Percentiles rank a stretch among this genome's conserved stretches.
Conservation (phyloP, 1,140 invertebrate genomes). For the Ceratosolen solmsi region DNA sequence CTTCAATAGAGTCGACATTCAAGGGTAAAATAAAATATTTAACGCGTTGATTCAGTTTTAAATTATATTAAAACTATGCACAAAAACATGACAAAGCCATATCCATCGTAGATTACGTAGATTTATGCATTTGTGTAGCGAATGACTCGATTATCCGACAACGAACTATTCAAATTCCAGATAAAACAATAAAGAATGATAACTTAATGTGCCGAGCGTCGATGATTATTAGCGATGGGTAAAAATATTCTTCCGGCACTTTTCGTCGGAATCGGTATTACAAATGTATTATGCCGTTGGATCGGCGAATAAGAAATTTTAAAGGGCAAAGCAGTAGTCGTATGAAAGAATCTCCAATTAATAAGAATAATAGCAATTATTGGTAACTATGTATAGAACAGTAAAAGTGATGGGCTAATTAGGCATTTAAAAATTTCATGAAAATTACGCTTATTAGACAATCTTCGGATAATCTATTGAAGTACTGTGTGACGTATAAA, state of each 20-base stretch:
- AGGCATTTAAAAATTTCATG: too few species aligned
- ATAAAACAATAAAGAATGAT: neutral
- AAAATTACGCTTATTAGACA: too few species aligned
- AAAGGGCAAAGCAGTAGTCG: neutral
- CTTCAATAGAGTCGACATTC: neutral
- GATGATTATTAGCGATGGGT: neutral
- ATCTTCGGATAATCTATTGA: neutral
- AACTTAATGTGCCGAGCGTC: too few species aligned
- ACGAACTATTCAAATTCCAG: too few species aligned
- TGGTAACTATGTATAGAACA: neutral
- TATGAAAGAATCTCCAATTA: too few species aligned
- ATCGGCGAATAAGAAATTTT: neutral
- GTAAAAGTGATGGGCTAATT: neutral
- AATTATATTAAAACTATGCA: neutral
- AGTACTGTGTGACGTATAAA: neutral
- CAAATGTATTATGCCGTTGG: neutral
- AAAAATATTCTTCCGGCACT: too few species aligned
- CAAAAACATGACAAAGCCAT: neutral
- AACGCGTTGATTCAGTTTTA: neutral
- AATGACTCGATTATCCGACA: neutral
- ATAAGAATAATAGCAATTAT: neutral
- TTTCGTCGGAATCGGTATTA: too few species aligned
- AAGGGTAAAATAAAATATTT: neutral
- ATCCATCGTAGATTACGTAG: neutral
- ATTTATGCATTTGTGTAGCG: neutral